Evolutionary conservation across 2,888 invertebrate genomes (phyloP).

Genomic region (Drosophila prostipennis): DNA sequence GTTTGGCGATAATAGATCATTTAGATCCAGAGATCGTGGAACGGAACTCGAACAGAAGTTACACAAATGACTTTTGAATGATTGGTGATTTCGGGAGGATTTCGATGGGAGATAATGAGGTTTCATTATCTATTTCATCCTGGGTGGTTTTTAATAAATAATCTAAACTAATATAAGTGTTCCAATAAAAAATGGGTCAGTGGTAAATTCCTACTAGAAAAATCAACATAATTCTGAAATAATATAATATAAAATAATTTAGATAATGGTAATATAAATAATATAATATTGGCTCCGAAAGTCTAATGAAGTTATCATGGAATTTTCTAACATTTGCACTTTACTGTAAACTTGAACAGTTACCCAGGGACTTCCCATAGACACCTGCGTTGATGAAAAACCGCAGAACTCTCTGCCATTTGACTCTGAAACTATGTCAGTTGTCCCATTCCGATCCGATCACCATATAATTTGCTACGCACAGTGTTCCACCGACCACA

Average conservation of each 20-base stretch:
- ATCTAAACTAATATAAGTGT: too few relatives aligned
- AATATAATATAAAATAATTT: too few relatives aligned
- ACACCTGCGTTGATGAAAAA: slow-evolving; percentile 16
- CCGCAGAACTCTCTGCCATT: slow-evolving; percentile 16
- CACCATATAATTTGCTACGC: slow-evolving; percentile 39
- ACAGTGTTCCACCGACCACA: slow-evolving; percentile 26
- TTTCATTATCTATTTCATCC: not conserved
- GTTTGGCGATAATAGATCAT: slow-evolving; percentile 69
- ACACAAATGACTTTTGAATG: slow-evolving; percentile 10
- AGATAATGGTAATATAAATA: too few relatives aligned
- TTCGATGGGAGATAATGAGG: not conserved
- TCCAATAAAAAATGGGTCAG: too few relatives aligned
- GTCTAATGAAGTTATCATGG: not conserved
- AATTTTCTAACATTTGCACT: not conserved
- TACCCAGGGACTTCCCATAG: not conserved
- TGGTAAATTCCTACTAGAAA: too few relatives aligned
- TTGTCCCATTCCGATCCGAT: slow-evolving; percentile 15
- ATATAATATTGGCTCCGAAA: too few relatives aligned
- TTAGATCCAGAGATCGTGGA: slow-evolving; percentile 44
- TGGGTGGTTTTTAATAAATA: not conserved
- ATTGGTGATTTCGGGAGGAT: not conserved
- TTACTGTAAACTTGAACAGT: slow-evolving; percentile 2
- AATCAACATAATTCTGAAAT: too few relatives aligned
- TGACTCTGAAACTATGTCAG: slow-evolving; percentile 28
- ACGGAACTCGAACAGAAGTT: slow-evolving; percentile 1